A percentile compares a stretch with the other conserved stretches of the same genome.
Conservation (phyloP, 2,797 vertebrate species). For the Malacoraja senta region DNA sequence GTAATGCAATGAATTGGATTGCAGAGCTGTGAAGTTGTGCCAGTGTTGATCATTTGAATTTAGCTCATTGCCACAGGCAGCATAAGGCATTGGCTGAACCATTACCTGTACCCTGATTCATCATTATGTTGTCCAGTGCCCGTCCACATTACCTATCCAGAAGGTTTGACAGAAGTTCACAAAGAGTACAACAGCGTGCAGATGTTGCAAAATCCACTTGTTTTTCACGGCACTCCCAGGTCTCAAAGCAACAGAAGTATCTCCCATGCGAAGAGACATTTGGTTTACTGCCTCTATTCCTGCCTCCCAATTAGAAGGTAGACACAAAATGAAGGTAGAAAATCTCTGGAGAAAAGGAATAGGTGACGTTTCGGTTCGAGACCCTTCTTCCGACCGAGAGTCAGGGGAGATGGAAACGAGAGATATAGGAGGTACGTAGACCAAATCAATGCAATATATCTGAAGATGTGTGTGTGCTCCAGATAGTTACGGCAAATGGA, state of each 20-base stretch:
- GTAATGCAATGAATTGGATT: not conserved
- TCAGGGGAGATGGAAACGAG: too few relatives aligned
- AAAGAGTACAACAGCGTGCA: too few relatives aligned
- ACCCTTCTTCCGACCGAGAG: too few relatives aligned
- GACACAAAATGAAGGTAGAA: too few relatives aligned
- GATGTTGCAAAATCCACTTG: not conserved
- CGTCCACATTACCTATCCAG: not conserved
- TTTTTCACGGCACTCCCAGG: not conserved
- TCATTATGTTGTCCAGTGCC: not conserved
- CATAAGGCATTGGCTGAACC: not conserved
- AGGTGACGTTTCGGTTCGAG: too few relatives aligned
- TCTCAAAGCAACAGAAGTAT: not conserved
- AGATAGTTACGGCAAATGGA: not conserved
- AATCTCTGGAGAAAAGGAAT: too few relatives aligned
- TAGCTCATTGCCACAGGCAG: not conserved
- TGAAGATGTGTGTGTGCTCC: not conserved
- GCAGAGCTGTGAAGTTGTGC: not conserved
- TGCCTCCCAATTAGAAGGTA: not conserved
- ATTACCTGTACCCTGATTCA: not conserved
- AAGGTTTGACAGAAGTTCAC: not conserved
- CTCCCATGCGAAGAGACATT: not conserved
- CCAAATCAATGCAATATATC: too few relatives aligned
- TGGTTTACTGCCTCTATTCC: not conserved
- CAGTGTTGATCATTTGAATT: not conserved
- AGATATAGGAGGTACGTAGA: too few relatives aligned